Percentiles rank a stretch among this genome's conserved stretches.
These are phyloP conservation scores for Andrena marginata DNA, from an alignment of 2,888 invertebrate species.

Conservation along the genomic window DNA sequence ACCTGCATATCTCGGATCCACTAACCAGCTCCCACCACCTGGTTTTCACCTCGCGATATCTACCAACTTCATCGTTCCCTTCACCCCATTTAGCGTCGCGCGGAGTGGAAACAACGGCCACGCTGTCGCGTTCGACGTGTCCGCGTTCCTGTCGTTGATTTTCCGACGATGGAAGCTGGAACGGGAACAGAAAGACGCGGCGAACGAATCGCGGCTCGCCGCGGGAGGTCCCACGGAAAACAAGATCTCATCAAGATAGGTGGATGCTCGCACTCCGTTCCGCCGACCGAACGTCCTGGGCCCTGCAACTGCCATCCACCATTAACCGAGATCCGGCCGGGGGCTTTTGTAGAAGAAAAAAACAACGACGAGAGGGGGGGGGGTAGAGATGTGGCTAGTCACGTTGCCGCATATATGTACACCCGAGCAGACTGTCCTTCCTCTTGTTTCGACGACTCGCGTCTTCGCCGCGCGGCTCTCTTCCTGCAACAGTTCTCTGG, in stretches of 20 bases:
- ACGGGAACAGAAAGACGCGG: conserved; percentile 72
- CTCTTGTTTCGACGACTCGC: conserved; percentile 35
- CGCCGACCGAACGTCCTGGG: conserved; percentile 73
- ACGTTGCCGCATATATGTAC: conserved; percentile 51
- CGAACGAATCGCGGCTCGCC: conserved; percentile 80
- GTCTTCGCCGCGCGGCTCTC: not conserved
- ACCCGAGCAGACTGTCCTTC: conserved; percentile 36
- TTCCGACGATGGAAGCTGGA: conserved; percentile 71
- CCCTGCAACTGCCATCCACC: conserved; percentile 78
- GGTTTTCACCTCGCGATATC: too few relatives aligned
- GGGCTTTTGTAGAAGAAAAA: conserved; percentile 51
- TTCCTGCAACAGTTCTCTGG: not conserved
- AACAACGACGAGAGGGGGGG: conserved; percentile 14
- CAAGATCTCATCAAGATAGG: conserved; percentile 85
- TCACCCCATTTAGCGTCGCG: too few relatives aligned
- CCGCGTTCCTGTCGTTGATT: conserved; percentile 62
- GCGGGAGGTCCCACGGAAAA: conserved; percentile 80
- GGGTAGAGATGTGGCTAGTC: conserved; percentile 71
- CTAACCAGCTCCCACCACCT: too few relatives aligned
- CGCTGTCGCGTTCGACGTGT: not conserved
- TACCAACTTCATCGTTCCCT: too few relatives aligned
- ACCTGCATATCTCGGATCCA: too few relatives aligned
- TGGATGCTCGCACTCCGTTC: conserved; percentile 78
- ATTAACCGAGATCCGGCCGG: conserved; percentile 74
- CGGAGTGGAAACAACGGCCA: too few relatives aligned